Evolutionary conservation across 2,113 vertebrate genomes (phyloP).

Genomic region (Lanius ludovicianus): DNA sequence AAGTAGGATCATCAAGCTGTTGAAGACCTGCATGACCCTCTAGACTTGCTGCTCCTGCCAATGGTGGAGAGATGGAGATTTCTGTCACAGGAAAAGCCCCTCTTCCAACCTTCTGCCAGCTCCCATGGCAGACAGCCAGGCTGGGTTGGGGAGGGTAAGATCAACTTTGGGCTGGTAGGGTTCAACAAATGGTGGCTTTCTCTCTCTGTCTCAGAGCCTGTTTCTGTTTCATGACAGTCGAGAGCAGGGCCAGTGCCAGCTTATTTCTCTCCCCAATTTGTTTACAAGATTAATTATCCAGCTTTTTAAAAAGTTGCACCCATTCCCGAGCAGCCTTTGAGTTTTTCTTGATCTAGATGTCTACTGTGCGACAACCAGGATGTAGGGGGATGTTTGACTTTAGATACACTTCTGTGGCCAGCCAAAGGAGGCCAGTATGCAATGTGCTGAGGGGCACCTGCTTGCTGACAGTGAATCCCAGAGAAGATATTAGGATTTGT

Average conservation of each 20-base stretch:
- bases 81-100: neutral
- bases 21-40: neutral
- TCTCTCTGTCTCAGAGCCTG: neutral
- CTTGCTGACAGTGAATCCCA: neutral
- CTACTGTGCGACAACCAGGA: neutral
- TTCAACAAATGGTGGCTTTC: neutral
- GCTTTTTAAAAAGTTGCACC: neutral
- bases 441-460: neutral
- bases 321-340: neutral
- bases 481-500: neutral
- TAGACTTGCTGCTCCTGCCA: neutral
- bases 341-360: neutral
- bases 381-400: neutral
- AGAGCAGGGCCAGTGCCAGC: neutral
- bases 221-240: neutral
- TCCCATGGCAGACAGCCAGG: neutral
- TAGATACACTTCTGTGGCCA: neutral
- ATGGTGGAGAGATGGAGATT: neutral
- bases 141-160: rapidly evolving
- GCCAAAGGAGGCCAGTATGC: neutral
- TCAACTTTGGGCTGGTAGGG: neutral
- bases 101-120: neutral
- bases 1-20: neutral
- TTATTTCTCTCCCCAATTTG: neutral
- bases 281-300: neutral